Evolutionary conservation across 2,888 invertebrate species (phyloP).

Genomic region (Rutpela maculata): DNA sequence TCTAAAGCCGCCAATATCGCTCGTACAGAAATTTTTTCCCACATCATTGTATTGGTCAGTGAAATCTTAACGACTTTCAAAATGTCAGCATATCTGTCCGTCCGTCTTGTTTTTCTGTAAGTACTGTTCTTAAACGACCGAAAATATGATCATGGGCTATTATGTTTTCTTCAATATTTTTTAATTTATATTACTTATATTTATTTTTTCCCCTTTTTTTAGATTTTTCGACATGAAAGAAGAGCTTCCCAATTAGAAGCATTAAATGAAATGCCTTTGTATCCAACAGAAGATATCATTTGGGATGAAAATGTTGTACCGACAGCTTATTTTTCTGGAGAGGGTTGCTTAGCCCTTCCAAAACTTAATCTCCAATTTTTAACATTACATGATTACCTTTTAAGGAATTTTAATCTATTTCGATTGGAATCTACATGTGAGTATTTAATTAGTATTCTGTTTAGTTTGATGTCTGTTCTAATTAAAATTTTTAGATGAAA

Average conservation of each 20-base stretch:
- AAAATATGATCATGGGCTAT: no score
- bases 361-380: slow-evolving; percentile 98
- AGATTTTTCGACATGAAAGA: slow-evolving; percentile 90
- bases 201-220: slow-evolving; percentile 43
- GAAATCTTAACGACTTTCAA: no score
- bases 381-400: slow-evolving; percentile 97
- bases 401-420: slow-evolving; percentile 98
- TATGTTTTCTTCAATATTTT: no score
- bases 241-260: slow-evolving; percentile 94
- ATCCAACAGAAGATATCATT: slow-evolving; percentile 97
- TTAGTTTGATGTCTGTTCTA: background rate
- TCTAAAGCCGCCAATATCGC: no score
- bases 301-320: slow-evolving; percentile 99
- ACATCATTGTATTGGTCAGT: no score
- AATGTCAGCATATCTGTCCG: no score
- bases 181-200: no score
- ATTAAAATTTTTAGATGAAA: slow-evolving; percentile 86
- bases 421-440: slow-evolving; percentile 97
- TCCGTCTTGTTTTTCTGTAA: no score
- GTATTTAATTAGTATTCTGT: slow-evolving; percentile 68
- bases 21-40: no score
- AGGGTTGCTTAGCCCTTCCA: slow-evolving; percentile 95
- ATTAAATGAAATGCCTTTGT: slow-evolving; percentile 97
- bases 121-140: no score
- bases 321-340: slow-evolving; percentile 96